Base-by-base conservation (phyloP, 2,888 invertebrate genomes). In the Diachrysia chrysitis region DNA sequence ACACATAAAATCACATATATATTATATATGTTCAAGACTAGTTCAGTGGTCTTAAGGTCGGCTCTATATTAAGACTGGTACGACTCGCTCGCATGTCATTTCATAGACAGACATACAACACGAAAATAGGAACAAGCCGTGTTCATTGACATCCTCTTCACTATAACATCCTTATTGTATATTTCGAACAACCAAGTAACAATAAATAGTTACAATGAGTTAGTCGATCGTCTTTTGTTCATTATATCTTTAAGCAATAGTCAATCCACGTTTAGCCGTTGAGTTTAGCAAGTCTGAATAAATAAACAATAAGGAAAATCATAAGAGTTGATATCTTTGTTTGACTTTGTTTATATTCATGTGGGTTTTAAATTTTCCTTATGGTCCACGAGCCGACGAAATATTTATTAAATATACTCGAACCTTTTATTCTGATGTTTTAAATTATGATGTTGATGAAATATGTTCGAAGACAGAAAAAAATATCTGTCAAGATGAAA, bases 31-130 rank as follows among this genome's bases (percentile, higher is more conserved):
- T 46, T 35, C 29, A 46, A 54, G 66, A 73, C 61, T 74, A 60
- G 79, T 75, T 76, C 75, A 79, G 57, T 74, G 79, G 58, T 70
- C 79, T 69, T 74, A 74, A 56, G 65, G 63, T 69, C 62, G 35
- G 9, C 16, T 60, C 75, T 74, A 74, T 74, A 61, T 58, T 63
- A 63, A 76, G 65, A 69, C 42, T 3, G 42, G 32, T 57, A 25
- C 55, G 59, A 63, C 58, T 74, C 61, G 32, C 32, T 10, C 61
- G 53, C 58, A 63, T 46, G 53, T 58, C n/a, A 63, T 66, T 55
- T 48, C 51, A 59, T 57, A 14, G 32, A 29, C 61, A 62, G 37
- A 37, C 55, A 29, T 58, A 9, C 66, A 37, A 56, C 58, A 17
- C n/a, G 61, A 58, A 23, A 63, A 71, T 58, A 66, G 66, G 76